Conservation (phyloP, 2,797 vertebrate genomes). For the Fistularia tabacaria region DNA sequence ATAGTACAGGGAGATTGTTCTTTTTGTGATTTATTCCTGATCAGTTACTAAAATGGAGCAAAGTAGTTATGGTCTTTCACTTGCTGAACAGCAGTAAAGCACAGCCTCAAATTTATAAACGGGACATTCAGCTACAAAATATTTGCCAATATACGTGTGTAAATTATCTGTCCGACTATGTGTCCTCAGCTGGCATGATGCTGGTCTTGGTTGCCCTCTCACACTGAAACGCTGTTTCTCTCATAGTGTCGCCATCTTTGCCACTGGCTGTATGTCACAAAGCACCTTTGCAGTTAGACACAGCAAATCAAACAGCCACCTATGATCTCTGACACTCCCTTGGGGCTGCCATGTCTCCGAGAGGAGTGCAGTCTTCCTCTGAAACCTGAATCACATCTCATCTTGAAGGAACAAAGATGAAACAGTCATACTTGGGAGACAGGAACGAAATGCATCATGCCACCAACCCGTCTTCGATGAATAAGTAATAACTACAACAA, state of each 20-base stretch:
- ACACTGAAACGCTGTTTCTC: slow-evolving; percentile 47
- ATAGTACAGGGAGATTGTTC: too few relatives aligned
- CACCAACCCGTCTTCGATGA: too few relatives aligned
- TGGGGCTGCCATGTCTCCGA: slow-evolving; percentile 18
- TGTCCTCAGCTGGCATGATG: slow-evolving; percentile 5
- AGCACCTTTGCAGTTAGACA: slow-evolving; percentile 32
- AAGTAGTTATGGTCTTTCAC: too few relatives aligned
- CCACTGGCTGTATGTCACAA: slow-evolving; percentile 17
- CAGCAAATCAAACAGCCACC: slow-evolving; percentile 22
- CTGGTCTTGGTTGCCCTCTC: slow-evolving; percentile 22
- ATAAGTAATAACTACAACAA: too few relatives aligned
- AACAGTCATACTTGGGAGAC: neutral
- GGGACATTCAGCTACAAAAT: neutral
- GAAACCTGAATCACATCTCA: neutral
- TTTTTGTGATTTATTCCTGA: too few relatives aligned
- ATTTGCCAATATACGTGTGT: too few relatives aligned
- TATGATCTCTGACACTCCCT: slow-evolving; percentile 31
- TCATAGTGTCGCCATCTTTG: slow-evolving; percentile 50
- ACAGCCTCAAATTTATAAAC: too few relatives aligned
- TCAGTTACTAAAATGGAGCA: too few relatives aligned
- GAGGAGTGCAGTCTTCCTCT: slow-evolving; percentile 7
- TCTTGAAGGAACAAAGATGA: neutral
- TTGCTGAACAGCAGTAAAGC: too few relatives aligned
- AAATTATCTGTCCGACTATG: neutral
- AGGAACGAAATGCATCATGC: too few relatives aligned